These are phyloP conservation scores for Montifringilla adamsi DNA, from an alignment of 2,113 vertebrate genomes.

Conservation along the genomic window DNA sequence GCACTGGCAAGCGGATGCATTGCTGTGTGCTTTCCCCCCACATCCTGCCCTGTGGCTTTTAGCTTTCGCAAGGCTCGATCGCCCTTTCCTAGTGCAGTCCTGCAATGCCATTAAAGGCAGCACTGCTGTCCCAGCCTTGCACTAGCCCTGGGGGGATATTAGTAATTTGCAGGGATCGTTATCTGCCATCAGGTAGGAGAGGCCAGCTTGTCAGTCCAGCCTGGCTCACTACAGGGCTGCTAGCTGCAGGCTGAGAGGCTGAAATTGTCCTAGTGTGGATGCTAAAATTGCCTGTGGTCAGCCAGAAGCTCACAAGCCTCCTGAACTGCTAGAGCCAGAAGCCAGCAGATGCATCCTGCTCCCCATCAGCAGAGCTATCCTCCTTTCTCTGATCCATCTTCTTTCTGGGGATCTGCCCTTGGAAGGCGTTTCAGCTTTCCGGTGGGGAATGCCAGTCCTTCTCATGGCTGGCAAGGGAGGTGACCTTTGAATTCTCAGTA, in stretches of 20 bases:
- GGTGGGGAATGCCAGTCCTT: neutral
- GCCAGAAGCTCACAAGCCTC: neutral
- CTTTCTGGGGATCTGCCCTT: neutral
- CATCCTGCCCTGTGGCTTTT: conserved; percentile 60
- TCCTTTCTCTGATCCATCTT: neutral
- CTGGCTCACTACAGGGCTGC: neutral
- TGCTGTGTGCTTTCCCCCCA: neutral
- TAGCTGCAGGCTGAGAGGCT: neutral
- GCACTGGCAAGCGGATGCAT: accelerated
- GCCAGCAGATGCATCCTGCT: neutral
- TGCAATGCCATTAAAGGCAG: conserved; percentile 16
- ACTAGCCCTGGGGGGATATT: conserved; percentile 15
- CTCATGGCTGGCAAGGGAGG: neutral
- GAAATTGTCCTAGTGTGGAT: neutral
- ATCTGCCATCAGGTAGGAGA: conserved; percentile 54
- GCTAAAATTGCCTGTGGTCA: neutral
- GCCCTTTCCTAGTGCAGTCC: neutral
- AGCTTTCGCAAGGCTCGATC: conserved; percentile 9
- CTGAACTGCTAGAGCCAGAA: neutral
- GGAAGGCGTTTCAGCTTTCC: neutral
- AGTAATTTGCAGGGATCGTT: conserved; percentile 58
- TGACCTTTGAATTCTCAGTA: conserved; percentile 31
- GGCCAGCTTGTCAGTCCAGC: conserved; percentile 26
- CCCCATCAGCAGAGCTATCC: neutral
- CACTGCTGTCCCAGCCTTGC: neutral